Conservation (phyloP, 2,888 invertebrate genomes). For the Tortricodes alternella region DNA sequence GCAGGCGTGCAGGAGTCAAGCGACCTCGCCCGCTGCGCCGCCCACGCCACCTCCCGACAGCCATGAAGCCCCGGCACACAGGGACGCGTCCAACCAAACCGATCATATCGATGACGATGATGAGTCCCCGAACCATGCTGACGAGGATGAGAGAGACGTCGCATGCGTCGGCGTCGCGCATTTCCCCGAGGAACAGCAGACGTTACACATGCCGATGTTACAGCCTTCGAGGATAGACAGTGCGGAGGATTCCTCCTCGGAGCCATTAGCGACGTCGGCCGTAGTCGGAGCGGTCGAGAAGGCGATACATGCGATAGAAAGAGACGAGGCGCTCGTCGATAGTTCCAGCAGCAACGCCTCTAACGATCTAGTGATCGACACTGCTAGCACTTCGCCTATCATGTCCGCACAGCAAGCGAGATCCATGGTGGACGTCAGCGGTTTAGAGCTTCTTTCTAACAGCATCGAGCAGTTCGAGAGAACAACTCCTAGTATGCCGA, state of each 20-base stretch:
- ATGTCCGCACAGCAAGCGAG: constrained; percentile 44
- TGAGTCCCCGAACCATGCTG: constrained; percentile 75
- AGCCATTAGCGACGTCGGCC: constrained; percentile 54
- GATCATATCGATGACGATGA: constrained; percentile 89
- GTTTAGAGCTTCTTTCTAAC: constrained; percentile 91
- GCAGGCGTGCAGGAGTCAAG: constrained; percentile 78
- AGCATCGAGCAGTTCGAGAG: constrained; percentile 91
- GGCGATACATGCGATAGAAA: constrained; percentile 69
- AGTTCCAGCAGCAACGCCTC: constrained; percentile 74
- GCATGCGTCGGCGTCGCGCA: constrained; percentile 78
- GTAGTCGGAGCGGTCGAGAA: constrained; percentile 69
- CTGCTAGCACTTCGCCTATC: constrained; percentile 58
- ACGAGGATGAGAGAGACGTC: constrained; percentile 72
- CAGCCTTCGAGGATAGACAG: constrained; percentile 58
- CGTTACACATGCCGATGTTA: constrained; percentile 48
- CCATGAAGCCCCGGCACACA: constrained; percentile 85
- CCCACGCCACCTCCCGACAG: constrained; percentile 77
- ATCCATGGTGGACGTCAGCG: constrained; percentile 87
- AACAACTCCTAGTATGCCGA: constrained; percentile 66
- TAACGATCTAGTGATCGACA: constrained; percentile 75
- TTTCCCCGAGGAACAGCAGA: constrained; percentile 62
- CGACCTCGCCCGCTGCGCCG: constrained; percentile 84
- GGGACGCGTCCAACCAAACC: constrained; percentile 92
- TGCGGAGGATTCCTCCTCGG: constrained; percentile 71
- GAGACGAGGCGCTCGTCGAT: constrained; percentile 63